Evolutionary conservation across 2,113 vertebrate genomes (phyloP), one percentile per base, ranked within the genome.

Genomic region (Sebastes schlegelii): DNA sequence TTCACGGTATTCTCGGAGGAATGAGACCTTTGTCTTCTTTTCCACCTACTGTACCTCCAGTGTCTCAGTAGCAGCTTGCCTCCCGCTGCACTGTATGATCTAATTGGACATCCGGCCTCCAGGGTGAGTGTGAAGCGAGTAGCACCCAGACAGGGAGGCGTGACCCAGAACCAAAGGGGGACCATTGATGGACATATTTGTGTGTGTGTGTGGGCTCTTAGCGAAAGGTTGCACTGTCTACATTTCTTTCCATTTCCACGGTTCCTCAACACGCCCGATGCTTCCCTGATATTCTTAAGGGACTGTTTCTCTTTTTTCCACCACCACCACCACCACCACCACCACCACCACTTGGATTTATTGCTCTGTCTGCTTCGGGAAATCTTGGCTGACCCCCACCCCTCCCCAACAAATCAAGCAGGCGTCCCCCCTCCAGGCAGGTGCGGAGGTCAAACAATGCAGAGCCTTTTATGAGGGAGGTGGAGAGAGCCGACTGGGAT

Each of bases 81-180:
- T 52, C 49, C 84, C 68, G 70, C 74, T 58, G 49, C 48, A 17
- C 65, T 74, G 17, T 67, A 4, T 87, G 83, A 91, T 89, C 82
- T 88, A 92, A 91, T 86, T 92, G 88, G 92, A 90, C 84, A 79
- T 69, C 57, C 51, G 67, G 83, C 80, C 79, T 90, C 76, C 63
- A 66, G 87, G 87, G 77, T 77, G 70, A 84, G 60, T 69, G 79
- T 60, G 76, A 80, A 65, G 77, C 13, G 52, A 75, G 61, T 73
- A 78, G 46, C 72, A 83, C 67, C 65, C 60, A 91, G 87, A 84
- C 74, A 83, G 74, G 11, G 75, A 10, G 82, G 76, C 58, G 5
- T 88, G 83, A 87, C 79, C 91, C 70, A 69, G 57, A 86, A 83
- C 86, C 45, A 63, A 65, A 17, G 75, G 51, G 73, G 57, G 16